Evolutionary conservation across 2,797 vertebrate genomes (phyloP), one percentile per base, ranked within the genome.

Genomic region (Peromyscus aztecus): DNA sequence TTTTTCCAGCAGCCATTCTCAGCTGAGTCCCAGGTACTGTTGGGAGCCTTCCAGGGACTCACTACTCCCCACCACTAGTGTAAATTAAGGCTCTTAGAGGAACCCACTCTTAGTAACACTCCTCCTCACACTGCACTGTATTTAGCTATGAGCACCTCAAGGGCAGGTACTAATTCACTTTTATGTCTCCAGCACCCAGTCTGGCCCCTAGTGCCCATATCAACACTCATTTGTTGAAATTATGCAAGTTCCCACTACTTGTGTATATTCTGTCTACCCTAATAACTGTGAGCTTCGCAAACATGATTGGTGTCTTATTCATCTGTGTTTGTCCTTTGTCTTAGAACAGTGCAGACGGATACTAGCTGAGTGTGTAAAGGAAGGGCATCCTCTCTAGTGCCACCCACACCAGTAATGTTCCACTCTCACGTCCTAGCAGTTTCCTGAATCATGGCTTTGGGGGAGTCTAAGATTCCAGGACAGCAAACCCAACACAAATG

Each of bases 301-400:
- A 17, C 37, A 55, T 12, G 78, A 3, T 5, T 4, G 77, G 17
- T 6, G 17, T 23, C 73, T 63, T 13, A 2, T 0, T 46, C 2
- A 19, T 46, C 21, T 23, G 80, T 46, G 75, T 37, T 57, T 57
- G 55, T n/a, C 40, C 61, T 59, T 43, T 23, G 40, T 19, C 16
- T 34, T 12, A 57, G 80, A 10, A 7, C 4, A 9, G 86, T 0
- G 63, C 63, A 27, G 24, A 63, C 40, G 37, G 21, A 17, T 0
- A 34, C 1, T 0, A 21, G 75, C 23, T 1, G 11, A 52, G 4
- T 0, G 19, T 16, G 8, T 0, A 11, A 3, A 3, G 0, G 4
- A 7, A 1, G 31, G 0, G 21, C 0, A 0, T 23, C 9, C 14
- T 34, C 37, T 49, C 71, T 37, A 12, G 9, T 37, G 59, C 43